Base-by-base conservation (phyloP, 2,888 invertebrate genomes). In the Leucania comma region DNA sequence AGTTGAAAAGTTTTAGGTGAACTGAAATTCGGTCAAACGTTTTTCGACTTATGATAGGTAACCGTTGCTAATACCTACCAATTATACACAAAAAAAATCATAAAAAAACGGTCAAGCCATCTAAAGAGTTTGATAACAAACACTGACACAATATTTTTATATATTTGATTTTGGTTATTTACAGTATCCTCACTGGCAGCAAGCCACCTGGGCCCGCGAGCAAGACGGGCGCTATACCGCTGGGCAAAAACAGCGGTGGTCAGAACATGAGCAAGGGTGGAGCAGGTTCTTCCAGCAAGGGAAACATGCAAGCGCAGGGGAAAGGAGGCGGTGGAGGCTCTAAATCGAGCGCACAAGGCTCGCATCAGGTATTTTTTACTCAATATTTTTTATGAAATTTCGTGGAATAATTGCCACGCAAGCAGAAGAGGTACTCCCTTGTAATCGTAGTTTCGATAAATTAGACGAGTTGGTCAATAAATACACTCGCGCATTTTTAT, bases 171-270 rank as follows among this genome's bases (percentile, higher is more conserved):
- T 59, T 61, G 24, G 20, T 17, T 5, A 53, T 62, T 79, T 50
- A 66, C 89, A 95, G 94, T 76, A 82, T 94, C 51, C 86, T 95
- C 80, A 93, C 94, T 63, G 95, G 94, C 76, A 93, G 93, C 66
- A 97, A 97, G 88, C 95, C 94, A 74, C 94, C 96, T 12, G 95
- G 96, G 12, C 96, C 96, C 12, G 95, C 96, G 1, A 94, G 96
- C 76, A 97, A 97, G 86, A 96, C 96, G 1, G 96, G 96, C 14
- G 95, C 90, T 1, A 72, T 93, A 20, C 93, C 93, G 4, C 78
- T 94, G 20, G 91, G 93, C 50, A 95, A 95, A 73, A 87, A 90
- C 51, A 88, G 91, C 4, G 85, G 89, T 32, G 84, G 89, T 5
- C 92, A 90, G 51, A 86, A 86, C 59, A 68, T 85, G 20, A 86